Evolutionary conservation across 2,113 vertebrate genomes (phyloP).

Genomic region (Aplodontia rufa): DNA sequence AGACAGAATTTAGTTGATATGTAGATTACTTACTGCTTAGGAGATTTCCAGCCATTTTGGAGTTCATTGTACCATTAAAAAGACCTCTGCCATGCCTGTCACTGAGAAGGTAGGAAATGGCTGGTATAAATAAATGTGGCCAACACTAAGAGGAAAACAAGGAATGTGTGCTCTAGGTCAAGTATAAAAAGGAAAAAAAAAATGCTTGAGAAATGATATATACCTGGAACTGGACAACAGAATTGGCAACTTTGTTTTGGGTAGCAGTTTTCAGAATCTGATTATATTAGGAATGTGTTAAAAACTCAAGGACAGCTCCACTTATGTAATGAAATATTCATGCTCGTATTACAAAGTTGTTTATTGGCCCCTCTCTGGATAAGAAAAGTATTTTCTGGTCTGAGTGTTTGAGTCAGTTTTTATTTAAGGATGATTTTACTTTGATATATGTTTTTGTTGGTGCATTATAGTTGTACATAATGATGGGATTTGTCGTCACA

Average conservation of each 20-base stretch:
- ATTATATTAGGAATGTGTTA: conserved; percentile 17
- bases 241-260: conserved; percentile 45
- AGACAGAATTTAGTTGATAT: background rate
- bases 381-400: conserved; percentile 42
- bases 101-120: background rate
- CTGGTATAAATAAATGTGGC: conserved; percentile 25
- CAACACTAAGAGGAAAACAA: background rate
- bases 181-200: background rate
- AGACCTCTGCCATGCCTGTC: no score
- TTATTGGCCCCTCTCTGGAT: background rate
- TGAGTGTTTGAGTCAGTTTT: conserved; percentile 18
- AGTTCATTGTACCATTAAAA: background rate
- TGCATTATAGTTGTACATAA: no score
- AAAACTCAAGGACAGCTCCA: background rate
- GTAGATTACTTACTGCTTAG: background rate
- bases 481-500: no score
- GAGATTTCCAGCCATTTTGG: conserved; percentile 27
- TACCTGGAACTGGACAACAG: background rate
- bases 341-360: background rate
- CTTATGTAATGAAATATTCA: background rate
- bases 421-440: conserved; percentile 43
- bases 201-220: background rate
- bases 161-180: background rate
- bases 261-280: conserved; percentile 27
- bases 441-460: no score